Base-by-base conservation (phyloP, 2,888 invertebrate genomes). In the Pammene fasciana region DNA sequence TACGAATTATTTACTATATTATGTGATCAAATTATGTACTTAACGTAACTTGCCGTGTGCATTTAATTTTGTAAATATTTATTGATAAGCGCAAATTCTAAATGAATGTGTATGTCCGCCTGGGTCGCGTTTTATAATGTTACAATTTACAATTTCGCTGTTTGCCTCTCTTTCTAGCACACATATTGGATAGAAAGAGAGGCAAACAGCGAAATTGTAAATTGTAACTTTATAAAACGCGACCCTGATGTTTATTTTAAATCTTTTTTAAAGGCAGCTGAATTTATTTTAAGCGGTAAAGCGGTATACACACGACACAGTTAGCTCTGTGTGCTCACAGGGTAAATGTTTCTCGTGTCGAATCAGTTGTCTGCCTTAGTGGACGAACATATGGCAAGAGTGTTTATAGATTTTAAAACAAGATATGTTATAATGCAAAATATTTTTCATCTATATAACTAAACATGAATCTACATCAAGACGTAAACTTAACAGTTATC, bases 1-100 rank as follows among this genome's bases (percentile, higher is more conserved):
- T 71, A 70, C 68, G 65, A 68, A 57, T 64, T 71, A 65, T 71
- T 52, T 73, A 56, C 54, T 67, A 72, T 74, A 75, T 74, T 75
- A 79, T 88, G 86, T 88, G 87, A 88, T 86, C 82, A 79, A 83
- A 81, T 74, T 75, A 83, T 80, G 88, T 90, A 90, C 88, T 90
- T 90, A 89, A 88, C 80, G 73, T 74, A 75, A 78, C 75, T 81
- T 82, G 79, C 81, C 81, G 80, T 81, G 79, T 77, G 73, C 74
- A 80, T 82, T 82, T 82, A 78, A 78, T 78, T 80, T 79, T 79
- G 75, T 83, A 80, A 68, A 68, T 68, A 68, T 52, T 59, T 64
- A 52, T 45, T 52, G 59, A 52, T 68, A 65, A 68, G 68, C 64
- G 64, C 68, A 59, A 68, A 52, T 68, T 57, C 64, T 68, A 67